A percentile compares a stretch with the other conserved stretches of the same genome.
These are phyloP conservation scores for Molossus alvarezi DNA, from an alignment of 2,797 vertebrate species.

Conservation along the genomic window DNA sequence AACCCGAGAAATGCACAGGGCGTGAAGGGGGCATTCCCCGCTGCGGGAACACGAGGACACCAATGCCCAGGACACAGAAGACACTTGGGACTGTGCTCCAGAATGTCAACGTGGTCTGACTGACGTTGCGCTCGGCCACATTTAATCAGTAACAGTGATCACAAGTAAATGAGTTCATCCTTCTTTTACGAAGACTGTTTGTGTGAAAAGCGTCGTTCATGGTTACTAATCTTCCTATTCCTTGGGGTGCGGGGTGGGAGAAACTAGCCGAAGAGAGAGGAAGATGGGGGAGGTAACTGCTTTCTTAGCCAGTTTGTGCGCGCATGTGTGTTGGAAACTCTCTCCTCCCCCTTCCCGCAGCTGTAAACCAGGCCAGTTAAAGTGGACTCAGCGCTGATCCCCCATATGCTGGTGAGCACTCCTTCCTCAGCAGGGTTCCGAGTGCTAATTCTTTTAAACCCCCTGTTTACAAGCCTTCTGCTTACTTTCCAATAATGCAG, in stretches of 20 bases:
- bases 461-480: slow-evolving; percentile 80
- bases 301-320: not conserved
- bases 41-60: not conserved
- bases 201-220: not conserved
- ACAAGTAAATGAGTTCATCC: not conserved
- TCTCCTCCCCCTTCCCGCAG: not conserved
- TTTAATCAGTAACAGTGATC: not conserved
- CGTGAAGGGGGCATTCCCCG: not conserved
- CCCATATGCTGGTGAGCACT: slow-evolving; percentile 54
- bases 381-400: slow-evolving; percentile 5
- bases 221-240: not conserved
- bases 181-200: slow-evolving; percentile 7
- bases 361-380: slow-evolving; percentile 50
- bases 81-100: not conserved
- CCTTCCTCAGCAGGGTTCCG: not conserved
- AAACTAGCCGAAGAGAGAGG: not conserved
- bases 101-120: not conserved
- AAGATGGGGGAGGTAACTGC: not conserved
- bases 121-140: not conserved
- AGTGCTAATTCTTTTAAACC: slow-evolving; percentile 39
- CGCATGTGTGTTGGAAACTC: not conserved
- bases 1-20: not conserved
- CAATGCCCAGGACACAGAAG: not conserved
- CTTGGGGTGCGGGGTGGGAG: not conserved
- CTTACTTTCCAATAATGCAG: slow-evolving; percentile 75